phyloP scores from a whole-genome alignment of 2,113 vertebrate genomes.

The Corydoras maculifer region DNA sequence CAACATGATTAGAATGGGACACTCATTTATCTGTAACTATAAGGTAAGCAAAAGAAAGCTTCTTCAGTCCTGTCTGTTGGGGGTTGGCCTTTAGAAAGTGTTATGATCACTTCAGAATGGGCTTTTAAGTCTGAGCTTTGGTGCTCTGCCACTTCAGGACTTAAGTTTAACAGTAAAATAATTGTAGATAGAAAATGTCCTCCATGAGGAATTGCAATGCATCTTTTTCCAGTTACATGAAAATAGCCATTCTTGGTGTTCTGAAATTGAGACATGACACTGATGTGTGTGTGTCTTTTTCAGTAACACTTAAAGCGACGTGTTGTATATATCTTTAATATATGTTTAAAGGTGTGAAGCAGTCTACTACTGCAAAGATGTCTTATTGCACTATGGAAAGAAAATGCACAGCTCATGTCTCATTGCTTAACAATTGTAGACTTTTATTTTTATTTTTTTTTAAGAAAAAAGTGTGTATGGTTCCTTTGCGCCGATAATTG shows the following conservation, averaged over 20 bases:
- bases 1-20: no score
- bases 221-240: conserved; percentile 25
- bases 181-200: conserved; percentile 45
- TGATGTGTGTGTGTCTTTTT: conserved; percentile 31
- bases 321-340: not conserved
- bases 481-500: conserved; percentile 26
- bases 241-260: conserved; percentile 11
- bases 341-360: conserved; percentile 42
- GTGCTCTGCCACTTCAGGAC: not conserved
- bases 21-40: no score
- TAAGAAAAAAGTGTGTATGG: conserved; percentile 22
- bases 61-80: no score
- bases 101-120: no score
- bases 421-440: conserved; percentile 18
- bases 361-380: conserved; percentile 31
- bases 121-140: not conserved
- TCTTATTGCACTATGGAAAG: conserved; percentile 53
- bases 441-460: conserved; percentile 27
- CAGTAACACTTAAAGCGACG: no score
- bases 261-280: conserved; percentile 2
- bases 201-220: conserved; percentile 59
- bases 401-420: conserved; percentile 42
- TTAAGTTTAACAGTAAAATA: not conserved
- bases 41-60: no score
- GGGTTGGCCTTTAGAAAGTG: no score